Evolutionary conservation across 2,113 vertebrate genomes (phyloP), one percentile per base, ranked within the genome.

Genomic region (Lepus timidus): DNA sequence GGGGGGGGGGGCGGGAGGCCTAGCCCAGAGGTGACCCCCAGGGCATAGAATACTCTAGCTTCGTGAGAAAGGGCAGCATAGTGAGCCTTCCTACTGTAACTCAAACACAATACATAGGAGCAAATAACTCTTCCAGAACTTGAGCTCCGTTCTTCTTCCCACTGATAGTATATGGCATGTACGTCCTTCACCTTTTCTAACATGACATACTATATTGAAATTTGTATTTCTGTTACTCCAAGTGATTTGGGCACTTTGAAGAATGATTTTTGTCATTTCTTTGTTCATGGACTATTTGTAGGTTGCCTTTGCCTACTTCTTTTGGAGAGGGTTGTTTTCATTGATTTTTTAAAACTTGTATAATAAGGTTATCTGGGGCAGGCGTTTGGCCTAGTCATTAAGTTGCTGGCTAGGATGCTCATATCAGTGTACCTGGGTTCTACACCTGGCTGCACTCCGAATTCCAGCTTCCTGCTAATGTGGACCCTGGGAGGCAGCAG

Each of bases 111-210:
- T 73, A 33, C 19, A 7, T 73, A 36, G n/a, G 88, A 71, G 14
- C 65, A 88, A 94, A 44, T 88, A 31, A 84, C 19, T 87, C n/a
- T 84, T 36, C 55, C 51, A 67, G 74, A 88, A 74, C 31, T 61
- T 79, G n/a, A 83, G 65, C 29, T 88, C 44, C 9, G 51, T 78
- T 90, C 85, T 71, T 76, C 62, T 82, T 68, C 33, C 33, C 12
- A 76, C 83, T 70, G 22, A 6, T 8, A 83, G 7, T 52, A 64
- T 55, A 29, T 52, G 22, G 8, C 17, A 44, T 62, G 52, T 55
- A 44, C 36, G 16, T 64, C 87, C 17, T 93, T 29, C 58, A 62
- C 62, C 5, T 86, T 82, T 51, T 33, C 17, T 19, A 36, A 31
- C 14, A 33, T 25, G 20, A 36, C 44, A n/a, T 67, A 84, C 20